phyloP scores from a whole-genome alignment of 2,797 vertebrate species.

The Spinus pinus region DNA sequence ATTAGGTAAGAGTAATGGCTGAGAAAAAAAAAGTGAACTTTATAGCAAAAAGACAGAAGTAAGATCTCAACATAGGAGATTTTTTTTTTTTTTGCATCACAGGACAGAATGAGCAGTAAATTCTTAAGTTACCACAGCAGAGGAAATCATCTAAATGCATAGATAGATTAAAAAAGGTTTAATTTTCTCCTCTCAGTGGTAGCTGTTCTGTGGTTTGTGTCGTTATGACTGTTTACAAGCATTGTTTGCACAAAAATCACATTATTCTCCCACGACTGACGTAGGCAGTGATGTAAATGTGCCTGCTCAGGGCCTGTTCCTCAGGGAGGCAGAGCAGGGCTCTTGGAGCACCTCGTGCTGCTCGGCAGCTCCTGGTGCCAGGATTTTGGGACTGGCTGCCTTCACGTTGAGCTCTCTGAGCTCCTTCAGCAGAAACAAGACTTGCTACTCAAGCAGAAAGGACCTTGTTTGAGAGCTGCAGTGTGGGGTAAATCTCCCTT shows the following conservation, averaged over 20 bases:
- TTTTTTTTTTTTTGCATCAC: neutral
- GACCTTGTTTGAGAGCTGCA: neutral
- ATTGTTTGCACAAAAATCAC: neutral
- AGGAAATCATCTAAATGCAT: constrained; percentile 11
- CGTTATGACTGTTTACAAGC: neutral
- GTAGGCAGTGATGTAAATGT: neutral
- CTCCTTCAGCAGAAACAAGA: neutral
- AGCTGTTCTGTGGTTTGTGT: neutral
- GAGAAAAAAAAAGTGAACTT: constrained; percentile 51
- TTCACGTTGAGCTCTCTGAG: neutral
- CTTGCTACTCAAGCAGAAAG: neutral
- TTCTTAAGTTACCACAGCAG: constrained; percentile 51
- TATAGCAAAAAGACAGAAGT: constrained; percentile 42
- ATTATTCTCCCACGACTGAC: neutral
- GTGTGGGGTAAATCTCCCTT: neutral
- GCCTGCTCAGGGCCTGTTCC: neutral
- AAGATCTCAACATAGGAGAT: constrained; percentile 1
- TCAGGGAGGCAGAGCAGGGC: neutral
- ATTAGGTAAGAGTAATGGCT: constrained; percentile 48
- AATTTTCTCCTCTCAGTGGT: constrained; percentile 13
- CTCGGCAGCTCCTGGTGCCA: neutral
- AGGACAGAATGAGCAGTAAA: constrained; percentile 31
- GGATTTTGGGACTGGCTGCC: neutral
- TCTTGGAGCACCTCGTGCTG: neutral
- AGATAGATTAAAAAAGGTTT: constrained; percentile 6